phyloP scores from a whole-genome alignment of 2,888 invertebrate genomes.

The Scaptomyza reducta region DNA sequence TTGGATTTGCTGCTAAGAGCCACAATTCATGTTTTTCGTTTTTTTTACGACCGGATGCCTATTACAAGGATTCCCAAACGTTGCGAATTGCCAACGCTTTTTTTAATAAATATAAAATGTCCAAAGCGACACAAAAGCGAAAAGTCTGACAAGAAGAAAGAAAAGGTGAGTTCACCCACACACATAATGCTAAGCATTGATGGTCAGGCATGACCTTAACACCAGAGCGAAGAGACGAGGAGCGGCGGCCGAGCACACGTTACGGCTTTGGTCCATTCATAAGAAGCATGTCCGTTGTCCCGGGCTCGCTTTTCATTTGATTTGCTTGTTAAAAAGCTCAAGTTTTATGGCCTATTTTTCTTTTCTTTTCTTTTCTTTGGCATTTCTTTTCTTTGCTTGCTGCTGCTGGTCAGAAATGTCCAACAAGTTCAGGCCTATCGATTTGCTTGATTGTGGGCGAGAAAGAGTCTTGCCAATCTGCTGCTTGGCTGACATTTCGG shows the following conservation, averaged over 20 bases:
- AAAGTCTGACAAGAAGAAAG: slow-evolving; percentile 32
- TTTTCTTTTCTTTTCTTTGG: slow-evolving; percentile 7
- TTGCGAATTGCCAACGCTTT: slow-evolving; percentile 43
- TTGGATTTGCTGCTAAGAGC: slow-evolving; percentile 80
- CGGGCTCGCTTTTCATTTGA: slow-evolving; percentile 66
- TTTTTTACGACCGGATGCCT: slow-evolving; percentile 76
- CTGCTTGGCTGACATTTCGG: slow-evolving; percentile 60
- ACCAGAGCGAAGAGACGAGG: slow-evolving; percentile 6
- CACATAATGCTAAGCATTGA: slow-evolving; percentile 61
- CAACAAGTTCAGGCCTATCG: slow-evolving; percentile 73
- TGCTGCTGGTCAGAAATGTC: slow-evolving; percentile 25
- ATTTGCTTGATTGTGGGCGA: slow-evolving; percentile 38
- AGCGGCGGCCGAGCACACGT: no score
- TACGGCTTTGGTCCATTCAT: slow-evolving; percentile 44
- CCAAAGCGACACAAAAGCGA: slow-evolving; percentile 30
- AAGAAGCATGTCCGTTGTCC: slow-evolving; percentile 45
- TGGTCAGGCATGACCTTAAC: slow-evolving; percentile 47
- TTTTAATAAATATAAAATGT: slow-evolving; percentile 79
- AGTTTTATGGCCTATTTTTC: slow-evolving; percentile 72
- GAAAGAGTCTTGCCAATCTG: slow-evolving; percentile 58
- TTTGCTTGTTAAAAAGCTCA: slow-evolving; percentile 79
- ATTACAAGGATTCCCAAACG: slow-evolving; percentile 53
- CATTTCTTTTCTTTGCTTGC: slow-evolving; percentile 2
- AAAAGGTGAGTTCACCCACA: slow-evolving; percentile 59
- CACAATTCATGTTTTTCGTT: slow-evolving; percentile 71